These are phyloP conservation scores for Aphyosemion australe DNA, from an alignment of 2,113 vertebrate species.

Conservation along the genomic window DNA sequence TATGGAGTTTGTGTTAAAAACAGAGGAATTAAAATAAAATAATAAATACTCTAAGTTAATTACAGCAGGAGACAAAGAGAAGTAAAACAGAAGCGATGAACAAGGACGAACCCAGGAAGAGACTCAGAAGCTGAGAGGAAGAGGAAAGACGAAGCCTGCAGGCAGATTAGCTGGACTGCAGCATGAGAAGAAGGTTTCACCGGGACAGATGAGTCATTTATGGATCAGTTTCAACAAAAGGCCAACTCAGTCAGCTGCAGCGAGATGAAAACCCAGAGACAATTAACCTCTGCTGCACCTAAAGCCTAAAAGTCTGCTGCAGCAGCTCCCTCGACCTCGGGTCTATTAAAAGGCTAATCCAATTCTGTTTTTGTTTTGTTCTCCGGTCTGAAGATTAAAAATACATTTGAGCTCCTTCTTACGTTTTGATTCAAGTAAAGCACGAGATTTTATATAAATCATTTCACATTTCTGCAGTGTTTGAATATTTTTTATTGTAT, in stretches of 20 bases:
- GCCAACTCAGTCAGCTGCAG: slow-evolving; percentile 1
- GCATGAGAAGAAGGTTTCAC: not conserved
- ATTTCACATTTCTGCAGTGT: not conserved
- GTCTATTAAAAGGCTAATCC: slow-evolving; percentile 13
- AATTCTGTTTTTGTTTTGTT: not conserved
- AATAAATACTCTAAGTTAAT: not conserved
- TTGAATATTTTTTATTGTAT: too few species aligned
- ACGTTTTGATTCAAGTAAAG: too few species aligned
- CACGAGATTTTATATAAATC: not conserved
- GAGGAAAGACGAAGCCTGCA: not conserved
- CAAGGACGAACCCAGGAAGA: not conserved
- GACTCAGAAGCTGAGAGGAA: not conserved
- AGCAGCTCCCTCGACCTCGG: not conserved
- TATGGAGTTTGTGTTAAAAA: not conserved
- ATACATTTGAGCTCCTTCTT: too few species aligned
- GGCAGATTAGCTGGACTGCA: slow-evolving; percentile 11
- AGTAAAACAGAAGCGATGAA: not conserved
- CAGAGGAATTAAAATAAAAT: not conserved
- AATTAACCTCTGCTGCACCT: slow-evolving; percentile 38
- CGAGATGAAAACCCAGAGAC: slow-evolving; percentile 28
- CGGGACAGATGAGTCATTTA: slow-evolving; percentile 18
- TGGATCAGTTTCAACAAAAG: slow-evolving; percentile 31
- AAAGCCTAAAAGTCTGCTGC: not conserved
- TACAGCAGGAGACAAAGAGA: slow-evolving; percentile 5
- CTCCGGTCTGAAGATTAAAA: not conserved